These are phyloP conservation scores for Hylia prasina DNA, from an alignment of 2,113 vertebrate species.

Conservation along the genomic window DNA sequence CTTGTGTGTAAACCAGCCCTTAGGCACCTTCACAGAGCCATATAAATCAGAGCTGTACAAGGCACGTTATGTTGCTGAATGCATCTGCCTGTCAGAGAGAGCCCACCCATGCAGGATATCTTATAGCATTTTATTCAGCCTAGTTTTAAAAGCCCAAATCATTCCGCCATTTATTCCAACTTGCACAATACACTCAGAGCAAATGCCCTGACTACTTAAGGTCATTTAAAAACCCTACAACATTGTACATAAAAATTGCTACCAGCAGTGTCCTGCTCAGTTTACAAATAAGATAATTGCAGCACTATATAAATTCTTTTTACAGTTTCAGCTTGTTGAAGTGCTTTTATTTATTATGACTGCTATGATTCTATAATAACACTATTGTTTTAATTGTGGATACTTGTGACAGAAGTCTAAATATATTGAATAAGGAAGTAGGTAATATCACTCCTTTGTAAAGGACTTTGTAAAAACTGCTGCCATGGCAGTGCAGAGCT, in stretches of 20 bases:
- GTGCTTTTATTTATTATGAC: neutral
- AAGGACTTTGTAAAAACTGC: neutral
- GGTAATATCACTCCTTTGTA: neutral
- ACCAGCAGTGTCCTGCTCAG: neutral
- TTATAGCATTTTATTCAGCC: constrained; percentile 35
- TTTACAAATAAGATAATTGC: constrained; percentile 23
- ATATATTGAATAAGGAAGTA: neutral
- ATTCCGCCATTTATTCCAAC: constrained; percentile 52
- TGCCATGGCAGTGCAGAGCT: neutral
- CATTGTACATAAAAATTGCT: constrained; percentile 4
- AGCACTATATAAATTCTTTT: constrained; percentile 1
- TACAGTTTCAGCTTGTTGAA: neutral
- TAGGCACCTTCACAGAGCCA: constrained; percentile 37
- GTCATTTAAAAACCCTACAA: constrained; percentile 32
- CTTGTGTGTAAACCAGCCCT: constrained; percentile 50
- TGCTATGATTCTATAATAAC: neutral
- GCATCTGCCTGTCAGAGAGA: constrained; percentile 54
- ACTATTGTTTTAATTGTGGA: neutral
- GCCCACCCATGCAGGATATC: constrained; percentile 42
- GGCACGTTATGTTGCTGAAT: constrained; percentile 18
- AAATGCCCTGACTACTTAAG: constrained; percentile 32
- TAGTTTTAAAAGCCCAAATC: constrained; percentile 47
- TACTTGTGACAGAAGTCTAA: neutral
- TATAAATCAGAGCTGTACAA: constrained; percentile 34
- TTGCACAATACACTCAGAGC: constrained; percentile 1